Conservation (phyloP, 2,888 invertebrate species). For the Orchestes rusci region DNA sequence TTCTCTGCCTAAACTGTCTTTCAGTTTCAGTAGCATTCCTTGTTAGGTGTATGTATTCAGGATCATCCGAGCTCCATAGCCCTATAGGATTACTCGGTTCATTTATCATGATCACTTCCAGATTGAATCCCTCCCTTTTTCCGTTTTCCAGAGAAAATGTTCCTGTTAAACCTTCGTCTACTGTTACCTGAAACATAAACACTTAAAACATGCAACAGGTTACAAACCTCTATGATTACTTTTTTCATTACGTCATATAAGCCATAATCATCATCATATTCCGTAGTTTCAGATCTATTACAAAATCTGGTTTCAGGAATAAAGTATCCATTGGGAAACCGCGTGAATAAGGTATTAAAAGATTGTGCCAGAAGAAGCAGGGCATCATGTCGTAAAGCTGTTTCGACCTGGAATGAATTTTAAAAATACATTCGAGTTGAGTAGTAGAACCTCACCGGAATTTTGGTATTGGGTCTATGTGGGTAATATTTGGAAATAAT, state of each 20-base stretch:
- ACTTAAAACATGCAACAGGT: no score
- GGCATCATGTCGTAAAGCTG: constrained; percentile 63
- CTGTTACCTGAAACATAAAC: no score
- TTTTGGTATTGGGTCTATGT: constrained; percentile 12
- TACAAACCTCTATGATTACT: no score
- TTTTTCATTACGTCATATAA: no score
- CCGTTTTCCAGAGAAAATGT: constrained; percentile 59
- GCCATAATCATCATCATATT: no score
- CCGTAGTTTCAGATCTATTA: constrained; percentile 37
- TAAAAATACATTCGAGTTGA: no score
- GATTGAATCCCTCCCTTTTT: constrained; percentile 51
- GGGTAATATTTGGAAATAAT: constrained; percentile 1
- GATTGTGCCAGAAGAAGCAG: constrained; percentile 57
- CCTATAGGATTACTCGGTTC: constrained; percentile 48
- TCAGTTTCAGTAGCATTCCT: constrained; percentile 34
- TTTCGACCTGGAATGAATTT: constrained; percentile 49
- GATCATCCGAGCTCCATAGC: constrained; percentile 40
- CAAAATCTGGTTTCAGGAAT: constrained; percentile 28
- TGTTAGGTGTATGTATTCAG: constrained; percentile 27
- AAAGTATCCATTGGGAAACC: constrained; percentile 22
- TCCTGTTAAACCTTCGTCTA: constrained; percentile 51
- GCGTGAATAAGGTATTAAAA: constrained; percentile 22
- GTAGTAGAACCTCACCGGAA: no score
- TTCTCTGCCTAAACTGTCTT: constrained; percentile 12
- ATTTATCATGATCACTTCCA: constrained; percentile 58